Conservation (phyloP, 2,888 invertebrate species). For the Cephus nigrinus region DNA sequence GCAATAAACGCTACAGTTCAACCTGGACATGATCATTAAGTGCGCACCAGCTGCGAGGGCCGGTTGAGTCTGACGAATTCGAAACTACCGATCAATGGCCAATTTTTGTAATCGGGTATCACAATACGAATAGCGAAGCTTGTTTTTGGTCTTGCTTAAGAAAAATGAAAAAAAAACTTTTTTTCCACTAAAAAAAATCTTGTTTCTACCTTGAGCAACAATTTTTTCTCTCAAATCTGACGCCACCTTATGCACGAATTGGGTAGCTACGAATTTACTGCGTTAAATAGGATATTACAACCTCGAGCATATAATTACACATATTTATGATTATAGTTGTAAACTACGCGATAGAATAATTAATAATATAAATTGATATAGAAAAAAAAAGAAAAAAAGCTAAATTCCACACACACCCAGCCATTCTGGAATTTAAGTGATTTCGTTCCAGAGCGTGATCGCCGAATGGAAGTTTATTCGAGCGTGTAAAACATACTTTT, state of each 20-base stretch:
- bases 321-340: neutral
- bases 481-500: neutral
- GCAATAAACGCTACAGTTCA: neutral
- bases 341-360: neutral
- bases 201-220: too few species aligned
- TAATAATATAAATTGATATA: neutral
- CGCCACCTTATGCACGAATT: too few species aligned
- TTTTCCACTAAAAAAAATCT: too few species aligned
- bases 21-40: neutral
- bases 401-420: neutral
- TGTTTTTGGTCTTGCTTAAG: neutral
- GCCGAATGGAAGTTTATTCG: neutral
- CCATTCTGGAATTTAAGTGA: neutral
- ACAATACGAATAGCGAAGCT: neutral
- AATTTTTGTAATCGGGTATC: too few species aligned
- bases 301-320: neutral
- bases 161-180: too few species aligned
- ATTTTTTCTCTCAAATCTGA: too few species aligned
- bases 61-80: neutral
- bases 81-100: neutral
- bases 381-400: neutral
- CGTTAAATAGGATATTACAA: neutral
- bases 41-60: neutral
- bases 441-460: neutral
- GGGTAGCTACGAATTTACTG: neutral